Base-by-base conservation (phyloP, 2,113 vertebrate species). In the Himantopus leucocephalus region DNA sequence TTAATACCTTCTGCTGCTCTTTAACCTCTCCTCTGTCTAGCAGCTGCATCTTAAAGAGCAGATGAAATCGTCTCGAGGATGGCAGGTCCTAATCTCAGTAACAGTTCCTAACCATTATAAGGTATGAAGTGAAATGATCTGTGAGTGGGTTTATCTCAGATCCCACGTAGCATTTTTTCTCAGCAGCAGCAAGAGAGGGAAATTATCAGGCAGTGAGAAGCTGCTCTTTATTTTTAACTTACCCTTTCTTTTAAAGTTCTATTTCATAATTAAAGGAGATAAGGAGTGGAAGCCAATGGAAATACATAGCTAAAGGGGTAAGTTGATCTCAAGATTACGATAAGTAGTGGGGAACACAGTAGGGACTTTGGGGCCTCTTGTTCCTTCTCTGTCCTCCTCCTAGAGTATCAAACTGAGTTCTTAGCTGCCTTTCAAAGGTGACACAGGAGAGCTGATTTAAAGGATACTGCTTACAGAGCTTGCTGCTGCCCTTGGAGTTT, bases 141-240 rank as follows among this genome's bases (percentile, higher is more conserved):
- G 68, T 94, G 94, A 91, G 91, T 96, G 94, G 92, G 92, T 94
- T 97, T 94, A 92, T 97, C 94, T 91, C 92, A 27, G 86, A 96
- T 96, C 97, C 96, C 94, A 96, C 94, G 0, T 91, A 91, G 66
- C 39, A n/a, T 94, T 94, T 96, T 88, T 92, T 74, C 88, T 86
- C 88, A 72, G 71, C 81, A 64, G 86, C 76, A 91, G 58, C 73
- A 94, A 95, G 92, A 93, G 94, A 87, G 50, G 80, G 91, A 94
- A 97, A 91, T 96, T 94, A 92, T 84, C 91, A 94, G 56, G 80
- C 88, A 94, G 70, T 62, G 66, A 72, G 58, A 76, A 87, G 43
- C 94, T 90, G 77, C 90, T 96, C 86, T 96, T 95, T 97, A 96
- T 96, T 96, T 95, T 97, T 94, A 96, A 95, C 94, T 95, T 93